A percentile compares a stretch with the other conserved stretches of the same genome.
Conservation (phyloP, 35 echinoderm and acorn worm species). For the Amphiura filiformis region DNA sequence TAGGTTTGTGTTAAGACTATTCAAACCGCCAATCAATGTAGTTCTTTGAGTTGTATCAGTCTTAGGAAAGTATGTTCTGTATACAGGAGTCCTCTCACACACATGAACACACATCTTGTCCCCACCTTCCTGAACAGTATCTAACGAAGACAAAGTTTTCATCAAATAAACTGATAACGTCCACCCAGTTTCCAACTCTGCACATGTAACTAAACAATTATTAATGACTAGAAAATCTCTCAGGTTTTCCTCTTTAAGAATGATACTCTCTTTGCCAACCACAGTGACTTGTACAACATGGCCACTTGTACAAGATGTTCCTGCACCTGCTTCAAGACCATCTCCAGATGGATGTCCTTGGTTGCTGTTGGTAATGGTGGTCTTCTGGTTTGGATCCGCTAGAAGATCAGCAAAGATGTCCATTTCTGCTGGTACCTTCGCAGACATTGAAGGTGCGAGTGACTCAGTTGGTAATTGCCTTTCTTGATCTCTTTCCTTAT, state of each 20-base stretch:
- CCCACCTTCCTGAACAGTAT: neutral
- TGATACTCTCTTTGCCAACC: neutral
- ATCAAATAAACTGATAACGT: neutral
- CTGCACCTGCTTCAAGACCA: too few species aligned
- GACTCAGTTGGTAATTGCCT: neutral
- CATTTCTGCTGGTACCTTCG: neutral
- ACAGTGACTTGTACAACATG: neutral
- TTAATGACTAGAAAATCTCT: slow-evolving; percentile 19
- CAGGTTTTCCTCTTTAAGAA: neutral
- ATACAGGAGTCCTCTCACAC: neutral
- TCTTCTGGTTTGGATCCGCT: neutral
- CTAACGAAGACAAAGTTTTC: neutral
- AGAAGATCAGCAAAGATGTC: slow-evolving; percentile 24
- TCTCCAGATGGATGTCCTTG: neutral
- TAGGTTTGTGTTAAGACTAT: neutral
- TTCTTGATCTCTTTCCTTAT: neutral
- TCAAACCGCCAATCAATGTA: neutral
- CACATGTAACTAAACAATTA: slow-evolving; percentile 1
- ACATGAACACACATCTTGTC: neutral
- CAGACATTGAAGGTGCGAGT: too few species aligned
- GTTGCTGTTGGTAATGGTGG: neutral
- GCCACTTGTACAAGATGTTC: too few species aligned
- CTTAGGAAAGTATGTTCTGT: neutral
- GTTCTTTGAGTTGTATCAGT: neutral
- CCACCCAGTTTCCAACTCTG: neutral